Percentiles rank a stretch among this genome's conserved stretches.
These are phyloP conservation scores for Steatornis caripensis DNA, from an alignment of 2,113 vertebrate genomes.

Conservation along the genomic window DNA sequence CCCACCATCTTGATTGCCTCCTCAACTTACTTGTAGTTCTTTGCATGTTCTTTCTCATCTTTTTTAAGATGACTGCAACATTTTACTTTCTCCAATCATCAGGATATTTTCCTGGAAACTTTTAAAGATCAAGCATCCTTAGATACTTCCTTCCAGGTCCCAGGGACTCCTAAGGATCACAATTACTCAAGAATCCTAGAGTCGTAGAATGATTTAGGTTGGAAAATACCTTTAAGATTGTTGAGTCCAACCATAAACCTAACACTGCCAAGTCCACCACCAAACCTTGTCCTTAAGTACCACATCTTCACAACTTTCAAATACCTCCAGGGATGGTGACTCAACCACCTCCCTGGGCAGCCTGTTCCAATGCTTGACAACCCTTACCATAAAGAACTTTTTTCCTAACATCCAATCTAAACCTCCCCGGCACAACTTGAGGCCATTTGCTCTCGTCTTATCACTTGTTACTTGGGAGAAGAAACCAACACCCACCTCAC, in stretches of 20 bases:
- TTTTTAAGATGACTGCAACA: neutral
- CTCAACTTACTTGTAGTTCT: neutral
- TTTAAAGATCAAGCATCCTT: neutral
- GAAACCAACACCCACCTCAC: rapidly evolving
- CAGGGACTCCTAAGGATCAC: neutral
- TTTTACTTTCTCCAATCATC: neutral
- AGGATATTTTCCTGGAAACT: neutral
- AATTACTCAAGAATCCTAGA: neutral
- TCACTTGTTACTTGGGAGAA: neutral
- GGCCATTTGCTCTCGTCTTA: neutral
- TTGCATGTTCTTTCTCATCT: neutral
- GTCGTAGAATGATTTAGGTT: neutral
- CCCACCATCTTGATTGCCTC: too few species aligned
- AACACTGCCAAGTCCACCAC: neutral
- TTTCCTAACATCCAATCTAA: neutral
- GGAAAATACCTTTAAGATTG: neutral
- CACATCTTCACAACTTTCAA: neutral
- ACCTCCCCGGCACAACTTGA: neutral
- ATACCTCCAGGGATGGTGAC: neutral
- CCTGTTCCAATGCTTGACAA: neutral
- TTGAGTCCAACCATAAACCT: neutral
- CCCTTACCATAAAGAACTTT: rapidly evolving
- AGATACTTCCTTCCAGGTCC: neutral
- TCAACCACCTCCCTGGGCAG: neutral
- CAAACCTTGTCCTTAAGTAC: neutral